Evolutionary conservation across 2,113 vertebrate species (phyloP).

Genomic region (Protomyctophum bolini): DNA sequence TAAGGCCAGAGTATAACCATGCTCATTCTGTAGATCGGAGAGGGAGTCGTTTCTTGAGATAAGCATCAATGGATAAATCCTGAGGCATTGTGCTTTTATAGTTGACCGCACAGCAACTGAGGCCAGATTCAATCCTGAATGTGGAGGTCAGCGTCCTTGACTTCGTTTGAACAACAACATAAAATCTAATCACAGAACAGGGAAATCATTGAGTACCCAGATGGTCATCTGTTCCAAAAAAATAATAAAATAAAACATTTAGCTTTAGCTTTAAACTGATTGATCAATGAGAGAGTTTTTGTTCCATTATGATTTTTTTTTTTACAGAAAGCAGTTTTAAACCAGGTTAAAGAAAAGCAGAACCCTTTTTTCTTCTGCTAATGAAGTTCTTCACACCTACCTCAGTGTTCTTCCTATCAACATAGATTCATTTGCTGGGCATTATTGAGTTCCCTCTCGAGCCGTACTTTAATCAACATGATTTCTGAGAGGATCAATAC

Average conservation of each 20-base stretch:
- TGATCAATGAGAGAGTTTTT: constrained; percentile 6
- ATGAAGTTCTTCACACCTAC: constrained; percentile 3
- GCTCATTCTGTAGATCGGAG: constrained; percentile 26
- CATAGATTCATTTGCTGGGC: constrained; percentile 50
- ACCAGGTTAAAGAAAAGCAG: constrained; percentile 12
- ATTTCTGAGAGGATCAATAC: constrained; percentile 75
- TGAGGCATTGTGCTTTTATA: constrained; percentile 51
- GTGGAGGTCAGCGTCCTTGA: constrained; percentile 52
- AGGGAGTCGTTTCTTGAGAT: constrained; percentile 30
- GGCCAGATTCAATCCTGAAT: constrained; percentile 51
- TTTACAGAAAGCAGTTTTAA: not conserved
- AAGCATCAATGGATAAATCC: constrained; percentile 32
- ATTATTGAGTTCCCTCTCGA: constrained; percentile 58
- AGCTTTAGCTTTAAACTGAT: constrained; percentile 31
- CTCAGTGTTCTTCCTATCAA: constrained; percentile 40
- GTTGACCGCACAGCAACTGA: constrained; percentile 37
- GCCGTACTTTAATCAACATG: constrained; percentile 67
- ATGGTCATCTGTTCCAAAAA: constrained; percentile 5
- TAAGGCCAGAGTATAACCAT: constrained; percentile 5
- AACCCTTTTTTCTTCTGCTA: constrained; percentile 5
- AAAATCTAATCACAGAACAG: constrained; percentile 53
- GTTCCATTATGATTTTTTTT: constrained; percentile 2
- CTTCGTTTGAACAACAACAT: constrained; percentile 48
- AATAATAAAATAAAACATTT: not conserved
- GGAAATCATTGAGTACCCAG: constrained; percentile 33